Conservation (phyloP, 2,113 vertebrate species). For the Hypanus sabinus region DNA sequence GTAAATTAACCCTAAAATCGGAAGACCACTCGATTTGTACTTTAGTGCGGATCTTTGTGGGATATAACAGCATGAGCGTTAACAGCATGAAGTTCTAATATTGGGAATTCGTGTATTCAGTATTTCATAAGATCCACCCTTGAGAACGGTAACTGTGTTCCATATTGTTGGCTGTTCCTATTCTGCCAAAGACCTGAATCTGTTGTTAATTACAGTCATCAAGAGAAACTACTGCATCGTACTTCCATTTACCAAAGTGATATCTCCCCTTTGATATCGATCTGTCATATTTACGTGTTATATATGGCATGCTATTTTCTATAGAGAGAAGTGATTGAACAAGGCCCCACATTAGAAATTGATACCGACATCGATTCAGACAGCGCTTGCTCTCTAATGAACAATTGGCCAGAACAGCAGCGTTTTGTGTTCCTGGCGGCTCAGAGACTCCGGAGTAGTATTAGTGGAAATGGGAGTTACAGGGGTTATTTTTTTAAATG, state of each 20-base stretch:
- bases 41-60: not conserved
- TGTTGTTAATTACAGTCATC: not conserved
- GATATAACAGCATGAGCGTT: not conserved
- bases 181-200: not conserved
- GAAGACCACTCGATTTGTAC: not conserved
- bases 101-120: not conserved
- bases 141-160: not conserved
- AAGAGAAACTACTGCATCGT: not conserved
- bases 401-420: not conserved
- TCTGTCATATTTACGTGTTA: not conserved
- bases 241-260: not conserved
- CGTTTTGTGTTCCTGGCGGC: not conserved
- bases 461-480: not conserved
- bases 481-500: not conserved
- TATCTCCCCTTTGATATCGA: not conserved
- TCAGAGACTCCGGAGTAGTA: not conserved
- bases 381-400: no score
- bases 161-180: not conserved
- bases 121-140: not conserved
- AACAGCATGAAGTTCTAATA: not conserved
- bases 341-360: not conserved
- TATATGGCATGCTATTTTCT: not conserved
- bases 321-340: not conserved
- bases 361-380: not conserved
- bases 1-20: not conserved